These are phyloP conservation scores for Mimas tiliae DNA, from an alignment of 2,888 invertebrate species.

Conservation along the genomic window DNA sequence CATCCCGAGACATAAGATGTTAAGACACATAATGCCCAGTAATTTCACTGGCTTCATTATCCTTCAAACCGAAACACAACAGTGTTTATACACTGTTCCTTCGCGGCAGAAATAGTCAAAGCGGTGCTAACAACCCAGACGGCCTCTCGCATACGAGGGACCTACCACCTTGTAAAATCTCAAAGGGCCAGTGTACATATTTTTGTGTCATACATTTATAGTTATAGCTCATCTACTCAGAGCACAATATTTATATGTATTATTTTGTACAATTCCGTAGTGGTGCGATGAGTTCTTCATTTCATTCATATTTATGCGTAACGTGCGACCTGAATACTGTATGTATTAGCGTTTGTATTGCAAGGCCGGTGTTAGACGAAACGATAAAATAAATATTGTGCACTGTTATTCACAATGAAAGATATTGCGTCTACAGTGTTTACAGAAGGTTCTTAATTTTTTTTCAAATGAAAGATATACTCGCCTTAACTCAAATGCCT, in stretches of 20 bases:
- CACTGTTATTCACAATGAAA: background rate
- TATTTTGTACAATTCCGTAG: background rate
- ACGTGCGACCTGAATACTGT: conserved; percentile 8
- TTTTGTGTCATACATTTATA: background rate
- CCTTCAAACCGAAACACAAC: too few relatives aligned
- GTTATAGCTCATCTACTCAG: background rate
- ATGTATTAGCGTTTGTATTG: background rate
- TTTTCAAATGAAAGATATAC: background rate
- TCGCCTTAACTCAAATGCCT: too few relatives aligned
- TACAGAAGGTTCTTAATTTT: background rate
- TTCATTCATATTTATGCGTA: conserved; percentile 20
- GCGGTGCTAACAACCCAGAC: too few relatives aligned
- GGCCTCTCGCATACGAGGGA: too few relatives aligned
- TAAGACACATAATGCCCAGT: too few relatives aligned
- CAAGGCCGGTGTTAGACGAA: background rate
- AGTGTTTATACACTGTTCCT: too few relatives aligned
- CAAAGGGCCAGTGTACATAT: background rate
- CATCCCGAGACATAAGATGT: too few relatives aligned
- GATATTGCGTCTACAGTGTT: background rate
- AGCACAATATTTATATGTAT: background rate
- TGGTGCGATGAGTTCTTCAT: background rate
- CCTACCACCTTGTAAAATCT: too few relatives aligned
- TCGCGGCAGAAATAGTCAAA: too few relatives aligned
- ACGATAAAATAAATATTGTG: background rate
- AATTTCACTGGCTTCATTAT: too few relatives aligned